Evolutionary conservation across 2,888 invertebrate genomes (phyloP), one percentile per base, ranked within the genome.

Genomic region (Tiphia femorata): DNA sequence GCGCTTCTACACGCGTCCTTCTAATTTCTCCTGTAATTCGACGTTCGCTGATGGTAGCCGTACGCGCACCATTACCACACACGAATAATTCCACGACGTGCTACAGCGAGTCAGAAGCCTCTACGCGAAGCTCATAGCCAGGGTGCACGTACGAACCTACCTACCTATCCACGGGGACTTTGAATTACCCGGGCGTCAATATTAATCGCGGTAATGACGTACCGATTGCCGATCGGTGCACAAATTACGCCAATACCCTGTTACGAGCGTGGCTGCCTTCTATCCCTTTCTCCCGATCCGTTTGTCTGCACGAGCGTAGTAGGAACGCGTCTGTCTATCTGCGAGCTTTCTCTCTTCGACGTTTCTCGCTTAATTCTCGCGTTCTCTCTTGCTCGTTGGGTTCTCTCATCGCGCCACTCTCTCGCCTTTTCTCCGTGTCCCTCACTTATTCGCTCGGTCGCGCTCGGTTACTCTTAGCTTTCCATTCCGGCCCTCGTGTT

Each of bases 121-220:
- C n/a, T n/a, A n/a, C n/a, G n/a, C n/a, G n/a, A n/a, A n/a, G n/a
- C n/a, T n/a, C n/a, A n/a, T n/a, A n/a, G n/a, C n/a, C n/a, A n/a
- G n/a, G n/a, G n/a, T n/a, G n/a, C n/a, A n/a, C n/a, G n/a, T n/a
- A n/a, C n/a, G n/a, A n/a, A n/a, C n/a, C n/a, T n/a, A 17, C 49
- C 27, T 35, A 17, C 42, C 43, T 16, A 14, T 2, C 14, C 33
- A 14, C 43, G n/a, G 46, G 35, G 40, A 41, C 43, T 43, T 40
- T 47, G 49, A 46, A 66, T 67, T 54, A 56, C 48, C 51, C 64
- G 43, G 58, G 62, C 60, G 67, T 62, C 67, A 65, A 67, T 65
- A 61, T 62, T 68, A 68, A 60, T 64, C 61, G 62, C 62, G 52
- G 57, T 66, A 68, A 72, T 70, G 62, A 67, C 52, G 48, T 63